Base-by-base conservation (phyloP, 2,113 vertebrate genomes). In the Corydoras sp. region DNA sequence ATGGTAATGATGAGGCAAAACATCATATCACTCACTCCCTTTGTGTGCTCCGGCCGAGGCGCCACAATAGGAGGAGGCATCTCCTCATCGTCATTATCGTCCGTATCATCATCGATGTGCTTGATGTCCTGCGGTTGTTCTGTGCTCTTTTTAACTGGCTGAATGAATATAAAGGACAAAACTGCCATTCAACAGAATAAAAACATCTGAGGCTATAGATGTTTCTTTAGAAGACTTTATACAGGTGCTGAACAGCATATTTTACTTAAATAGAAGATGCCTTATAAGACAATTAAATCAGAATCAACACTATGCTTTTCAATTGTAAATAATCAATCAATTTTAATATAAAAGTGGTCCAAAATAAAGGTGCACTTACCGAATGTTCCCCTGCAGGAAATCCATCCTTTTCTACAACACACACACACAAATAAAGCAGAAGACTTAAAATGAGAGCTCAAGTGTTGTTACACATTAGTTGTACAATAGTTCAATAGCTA, bases 1-100 rank as follows among this genome's bases (percentile, higher is more conserved):
- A 9, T 12, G 15, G 0, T 0, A 31, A 31, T 2, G 0, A 9
- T 0, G 31, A 9, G 6, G 18, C 2, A 58, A 58, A 58, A 30
- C 14, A 32, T 13, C 6, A 53, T 8, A 43, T 24, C 15, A 82
- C 93, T 89, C 79, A 98, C 96, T 62, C 95, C 98, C 90, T 97
- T 98, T n/a, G 96, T 99, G 82, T 98, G 92, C 74, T 98, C 95
- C 8, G 96, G 96, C 48, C 96, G 84, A 0, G 96, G 96, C 18
- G 95, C 94, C 80, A 98, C 94, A 74, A 94, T 80, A 29, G 96
- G 96, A 70, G 96, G 96, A 35, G 92, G 90, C 62, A 89, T 68
- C 79, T 93, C 94, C 53, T 91, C 89, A 0, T 91, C 88, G 0
- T 98, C 95, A 0, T 98, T 94, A 30, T 90, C 89, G 0, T 91